Base-by-base conservation (phyloP, 2,888 invertebrate species). In the Harmothoe impar region DNA sequence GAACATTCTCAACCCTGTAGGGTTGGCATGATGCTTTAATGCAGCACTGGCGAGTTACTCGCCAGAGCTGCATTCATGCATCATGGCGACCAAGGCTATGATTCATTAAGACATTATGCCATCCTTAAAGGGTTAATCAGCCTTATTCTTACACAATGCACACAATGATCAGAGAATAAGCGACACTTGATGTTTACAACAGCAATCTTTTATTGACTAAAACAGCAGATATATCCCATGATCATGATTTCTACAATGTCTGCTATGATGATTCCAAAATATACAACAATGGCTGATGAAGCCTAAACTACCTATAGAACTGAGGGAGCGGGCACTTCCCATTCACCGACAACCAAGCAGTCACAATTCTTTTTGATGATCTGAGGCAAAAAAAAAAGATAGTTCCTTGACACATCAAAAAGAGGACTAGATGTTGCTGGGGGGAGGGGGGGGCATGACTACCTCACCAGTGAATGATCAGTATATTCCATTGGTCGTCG, bases 191-290 rank as follows among this genome's bases (percentile, higher is more conserved):
- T 72, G 33, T 33, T 33, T 90, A 90, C 84, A 90, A 90, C 90
- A 90, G 89, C 90, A 88, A 90, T 89, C 72, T 90, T 90, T 90
- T 89, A 90, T 90, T 90, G 89, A 89, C 88, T 89, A 89, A 89
- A 90, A 90, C 90, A 90, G 90, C 90, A 90, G 90, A 90, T 90
- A 90, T 90, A 89, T 90, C 89, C 90, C 90, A 90, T 90, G 90
- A 77, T 81, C 54, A 77, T 90, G 78, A 78, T 90, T 89, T 90
- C 90, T 90, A 90, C 90, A 89, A 90, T 90, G 88, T 86, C 86
- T 81, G 90, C 88, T 81, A 90, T 81, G 77, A 90, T 90, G 90
- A 90, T 88, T 78, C 77, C 90, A 90, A 90, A 90, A 90, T 90
- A 89, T 90, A 90, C 90, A 90, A 90, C 90, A 90, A 90, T 90